Evolutionary conservation across 1,140 invertebrate genomes (phyloP), one percentile per base, ranked within the genome.

Genomic region (Panagrolaimus sp.): DNA sequence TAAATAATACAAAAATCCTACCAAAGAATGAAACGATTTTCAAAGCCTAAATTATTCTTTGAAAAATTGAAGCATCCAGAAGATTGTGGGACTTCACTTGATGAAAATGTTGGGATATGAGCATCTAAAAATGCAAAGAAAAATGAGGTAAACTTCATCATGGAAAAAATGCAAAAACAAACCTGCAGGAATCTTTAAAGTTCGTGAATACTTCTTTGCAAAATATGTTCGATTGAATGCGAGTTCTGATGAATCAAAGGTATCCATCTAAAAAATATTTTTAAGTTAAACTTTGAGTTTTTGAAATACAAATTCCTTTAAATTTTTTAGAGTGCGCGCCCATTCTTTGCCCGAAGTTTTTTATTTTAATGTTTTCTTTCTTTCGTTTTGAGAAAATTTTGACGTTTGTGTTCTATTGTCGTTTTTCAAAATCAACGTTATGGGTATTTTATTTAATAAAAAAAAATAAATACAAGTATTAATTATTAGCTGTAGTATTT

Each of bases 11-110:
- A 58, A 21, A 58, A 58, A 52, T 21, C 58, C 8, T 43, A 67
- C 69, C 69, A 71, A 14, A 71, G 24, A 48, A 71, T 71, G 28
- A 71, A 71, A 17, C 69, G 62, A 52, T 46, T 66, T 32, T 67
- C 62, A 14, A 71, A 48, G 12, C 69, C 69, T 14, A 24, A 45
- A 21, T 66, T 63, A 4, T 8, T 24, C 17, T 10, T 52, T 0
- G 69, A 32, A 65, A 26, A 58, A 28, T 58, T 58, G 17, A 71
- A 71, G 5, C 43, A 71, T 24, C 69, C 69, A n/a, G 64, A 44
- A 7, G 69, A 71, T 58, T 48, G 62, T 12, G 6, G 21, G 15
- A 71, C 45, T 24, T 71, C 69, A 10, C 43, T 63, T n/a, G 45
- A 48, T 24, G 63, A 38, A 45, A 71, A 47, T 14, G 44, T 47